Base-by-base conservation (phyloP, 2,797 vertebrate genomes). In the Sebastes cheni region DNA sequence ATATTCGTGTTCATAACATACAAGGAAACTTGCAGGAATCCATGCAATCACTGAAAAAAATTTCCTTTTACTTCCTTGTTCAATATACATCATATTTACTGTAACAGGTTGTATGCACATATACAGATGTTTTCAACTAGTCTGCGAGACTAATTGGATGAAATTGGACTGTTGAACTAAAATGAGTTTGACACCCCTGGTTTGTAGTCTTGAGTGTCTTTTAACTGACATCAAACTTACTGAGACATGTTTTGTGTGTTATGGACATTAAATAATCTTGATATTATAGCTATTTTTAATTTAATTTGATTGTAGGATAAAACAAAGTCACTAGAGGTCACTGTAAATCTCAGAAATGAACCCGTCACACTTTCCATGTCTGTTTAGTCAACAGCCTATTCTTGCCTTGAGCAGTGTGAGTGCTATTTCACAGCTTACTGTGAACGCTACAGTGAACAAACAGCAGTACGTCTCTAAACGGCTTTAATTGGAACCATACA, bases 281-380 rank as follows among this genome's bases (percentile, higher is more conserved):
- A 4, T 2, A 22, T 52, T 6, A 46, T 12, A 20, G 55, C 4
- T 29, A 7, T 54, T 52, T 72, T 5, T 20, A 18, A 58, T 20
- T 52, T 30, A 27, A 62, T 60, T 46, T 4, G 62, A 13, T 20
- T 59, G 42, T 50, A 13, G 56, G 52, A 29, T 69, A 18, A 68
- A 75, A 61, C 3, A 29, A 29, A n/a, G 50, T 82, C 87, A 82
- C 81, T 74, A 86, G 80, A 87, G 79, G 87, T 88, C 86, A 88
- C 78, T 83, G 36, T 22, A n/a, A 65, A 25, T 83, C 50, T 68
- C 52, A 70, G 2, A 72, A 80, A 69, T 54, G 1, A 55, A 27
- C 10, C 52, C 25, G 8, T 67, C 54, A 61, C 50, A 32, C 52
- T 69, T 52, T 55, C n/a, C 25, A 16, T 50, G 69, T 30, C 27